phyloP scores from a whole-genome alignment of 2,797 vertebrate species.

The Onychomys arenicola region DNA sequence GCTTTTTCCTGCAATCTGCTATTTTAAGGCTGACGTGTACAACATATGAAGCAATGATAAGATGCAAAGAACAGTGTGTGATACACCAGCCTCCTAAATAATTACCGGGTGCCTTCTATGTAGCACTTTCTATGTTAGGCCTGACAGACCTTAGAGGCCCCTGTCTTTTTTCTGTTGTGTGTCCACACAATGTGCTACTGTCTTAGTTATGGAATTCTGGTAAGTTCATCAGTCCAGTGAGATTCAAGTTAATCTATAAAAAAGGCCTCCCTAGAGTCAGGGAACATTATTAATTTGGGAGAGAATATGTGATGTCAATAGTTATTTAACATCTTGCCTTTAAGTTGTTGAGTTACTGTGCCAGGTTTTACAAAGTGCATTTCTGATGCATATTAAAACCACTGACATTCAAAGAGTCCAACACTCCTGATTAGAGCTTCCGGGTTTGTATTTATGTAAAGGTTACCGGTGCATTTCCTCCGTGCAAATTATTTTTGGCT shows the following conservation, averaged over 20 bases:
- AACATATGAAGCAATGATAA: conserved; percentile 8
- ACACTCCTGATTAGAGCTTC: conserved; percentile 61
- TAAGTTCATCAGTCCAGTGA: background rate
- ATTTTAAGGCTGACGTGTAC: background rate
- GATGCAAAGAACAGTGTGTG: background rate
- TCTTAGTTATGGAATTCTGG: background rate
- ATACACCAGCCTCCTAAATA: background rate
- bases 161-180: background rate
- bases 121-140: background rate
- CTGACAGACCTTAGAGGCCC: background rate
- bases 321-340: conserved; percentile 40
- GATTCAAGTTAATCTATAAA: conserved; percentile 40
- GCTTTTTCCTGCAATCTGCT: background rate
- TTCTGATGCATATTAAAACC: conserved; percentile 58
- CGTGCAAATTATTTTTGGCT: conserved; percentile 59
- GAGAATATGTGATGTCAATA: background rate
- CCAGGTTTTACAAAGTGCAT: conserved; percentile 34
- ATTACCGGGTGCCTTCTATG: background rate
- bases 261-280: background rate
- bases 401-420: conserved; percentile 68
- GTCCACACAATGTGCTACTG: background rate
- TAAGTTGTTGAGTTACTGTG: background rate
- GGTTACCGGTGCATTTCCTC: conserved; percentile 68
- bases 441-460: conserved; percentile 74
- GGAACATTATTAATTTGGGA: conserved; percentile 2